phyloP scores from a whole-genome alignment of 1,140 invertebrate genomes.

The Drosophila pandora region DNA sequence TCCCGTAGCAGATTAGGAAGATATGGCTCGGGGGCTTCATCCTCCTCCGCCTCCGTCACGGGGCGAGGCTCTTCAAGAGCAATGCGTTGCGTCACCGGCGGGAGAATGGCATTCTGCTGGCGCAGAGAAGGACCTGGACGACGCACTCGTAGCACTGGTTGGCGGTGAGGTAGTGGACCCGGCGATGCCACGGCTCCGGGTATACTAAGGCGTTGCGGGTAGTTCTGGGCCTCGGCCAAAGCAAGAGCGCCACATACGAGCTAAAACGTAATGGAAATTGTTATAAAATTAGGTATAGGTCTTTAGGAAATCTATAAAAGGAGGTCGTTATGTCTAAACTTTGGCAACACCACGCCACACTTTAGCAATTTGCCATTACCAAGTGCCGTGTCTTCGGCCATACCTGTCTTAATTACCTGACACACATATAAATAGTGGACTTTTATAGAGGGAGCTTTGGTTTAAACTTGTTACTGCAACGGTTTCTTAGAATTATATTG shows the following conservation, averaged over 20 bases:
- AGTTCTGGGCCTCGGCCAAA: conserved; percentile 83
- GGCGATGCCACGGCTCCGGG: conserved; percentile 85
- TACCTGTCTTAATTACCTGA: conserved; percentile 42
- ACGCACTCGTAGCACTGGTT: conserved; percentile 83
- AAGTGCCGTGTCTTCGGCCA: conserved; percentile 13
- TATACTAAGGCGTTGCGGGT: conserved; percentile 86
- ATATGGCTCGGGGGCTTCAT: conserved; percentile 80
- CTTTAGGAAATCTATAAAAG: conserved; percentile 24
- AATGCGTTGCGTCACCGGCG: conserved; percentile 83
- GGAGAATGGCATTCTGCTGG: conserved; percentile 84
- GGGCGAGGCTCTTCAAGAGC: conserved; percentile 85
- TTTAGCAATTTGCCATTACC: conserved; percentile 31
- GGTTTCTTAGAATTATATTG: conserved; percentile 24
- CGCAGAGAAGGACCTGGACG: conserved; percentile 82
- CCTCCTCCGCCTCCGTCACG: conserved; percentile 86
- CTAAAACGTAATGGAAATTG: conserved; percentile 27
- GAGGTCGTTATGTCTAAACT: conserved; percentile 15
- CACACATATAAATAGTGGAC: not conserved
- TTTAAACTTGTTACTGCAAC: not conserved
- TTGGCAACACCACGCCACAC: conserved; percentile 34
- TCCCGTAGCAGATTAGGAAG: conserved; percentile 71
- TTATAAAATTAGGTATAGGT: not conserved
- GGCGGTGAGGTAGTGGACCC: conserved; percentile 84
- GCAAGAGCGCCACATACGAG: conserved; percentile 60
- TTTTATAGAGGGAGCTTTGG: not conserved